A percentile compares a stretch with the other conserved stretches of the same genome.
Conservation (phyloP, 2,113 vertebrate species). For the Mustela lutreola region DNA sequence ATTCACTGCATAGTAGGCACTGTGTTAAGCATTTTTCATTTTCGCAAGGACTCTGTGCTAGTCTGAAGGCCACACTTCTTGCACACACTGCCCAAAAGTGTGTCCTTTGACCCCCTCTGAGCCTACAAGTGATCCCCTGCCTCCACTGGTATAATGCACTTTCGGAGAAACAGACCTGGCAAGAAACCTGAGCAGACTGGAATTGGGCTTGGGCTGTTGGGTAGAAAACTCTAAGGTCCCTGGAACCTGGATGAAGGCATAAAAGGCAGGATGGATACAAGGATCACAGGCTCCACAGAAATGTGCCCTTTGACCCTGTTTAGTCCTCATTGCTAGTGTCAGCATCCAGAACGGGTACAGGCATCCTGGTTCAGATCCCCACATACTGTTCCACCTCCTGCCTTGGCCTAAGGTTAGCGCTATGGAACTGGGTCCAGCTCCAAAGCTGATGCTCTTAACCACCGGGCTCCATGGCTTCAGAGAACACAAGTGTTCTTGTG, state of each 20-base stretch:
- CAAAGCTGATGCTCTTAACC: not conserved
- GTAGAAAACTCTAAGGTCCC: not conserved
- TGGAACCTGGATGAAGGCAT: not conserved
- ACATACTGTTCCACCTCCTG: accelerated
- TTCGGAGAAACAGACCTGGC: constrained; percentile 2
- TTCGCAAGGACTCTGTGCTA: accelerated
- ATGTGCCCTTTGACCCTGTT: not conserved
- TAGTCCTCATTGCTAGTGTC: not conserved
- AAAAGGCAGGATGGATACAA: not conserved
- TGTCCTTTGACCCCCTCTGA: not conserved
- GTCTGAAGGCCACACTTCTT: not conserved
- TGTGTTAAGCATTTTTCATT: not conserved
- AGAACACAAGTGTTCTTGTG: not conserved
- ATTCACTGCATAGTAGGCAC: not conserved
- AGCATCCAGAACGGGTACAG: accelerated
- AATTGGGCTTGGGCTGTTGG: no score
- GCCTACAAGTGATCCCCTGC: accelerated
- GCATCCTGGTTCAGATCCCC: not conserved
- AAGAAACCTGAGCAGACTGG: not conserved
- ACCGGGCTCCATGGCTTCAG: not conserved
- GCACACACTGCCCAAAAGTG: not conserved
- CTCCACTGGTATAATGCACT: not conserved
- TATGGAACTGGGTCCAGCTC: not conserved
- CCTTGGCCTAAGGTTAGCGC: not conserved
- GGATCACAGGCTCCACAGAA: not conserved